Conservation (phyloP, 1,140 invertebrate genomes). For the Drosophila suzukii region DNA sequence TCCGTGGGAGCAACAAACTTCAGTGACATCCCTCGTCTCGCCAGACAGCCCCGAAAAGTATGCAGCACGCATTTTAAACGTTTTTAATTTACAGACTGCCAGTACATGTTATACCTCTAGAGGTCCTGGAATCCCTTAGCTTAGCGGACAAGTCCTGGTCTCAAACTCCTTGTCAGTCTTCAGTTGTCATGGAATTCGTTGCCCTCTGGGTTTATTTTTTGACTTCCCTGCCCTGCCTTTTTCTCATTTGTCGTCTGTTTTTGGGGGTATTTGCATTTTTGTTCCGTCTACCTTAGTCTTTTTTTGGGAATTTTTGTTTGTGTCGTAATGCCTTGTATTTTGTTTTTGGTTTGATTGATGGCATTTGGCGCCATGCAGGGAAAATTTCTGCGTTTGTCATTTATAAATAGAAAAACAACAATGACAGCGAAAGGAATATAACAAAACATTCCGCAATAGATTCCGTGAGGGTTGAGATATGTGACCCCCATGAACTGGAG, state of each 20-base stretch:
- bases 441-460: conserved; percentile 44
- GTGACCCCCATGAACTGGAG: conserved; percentile 32
- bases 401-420: conserved; percentile 57
- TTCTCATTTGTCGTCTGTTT: conserved; percentile 28
- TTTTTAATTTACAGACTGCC: conserved; percentile 63
- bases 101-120: conserved; percentile 10
- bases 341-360: conserved; percentile 61
- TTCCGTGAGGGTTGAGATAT: conserved; percentile 5
- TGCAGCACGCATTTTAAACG: conserved; percentile 67
- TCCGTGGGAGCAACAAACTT: conserved; percentile 33
- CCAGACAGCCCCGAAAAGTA: conserved; percentile 57
- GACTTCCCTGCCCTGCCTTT: neutral
- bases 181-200: conserved; percentile 57
- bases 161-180: conserved; percentile 41
- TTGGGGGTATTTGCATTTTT: conserved; percentile 50
- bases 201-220: neutral
- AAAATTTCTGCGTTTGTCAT: conserved; percentile 46
- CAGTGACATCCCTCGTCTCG: conserved; percentile 43
- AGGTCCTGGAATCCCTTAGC: conserved; percentile 39
- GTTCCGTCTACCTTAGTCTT: conserved; percentile 18
- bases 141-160: conserved; percentile 37
- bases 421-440: conserved; percentile 18
- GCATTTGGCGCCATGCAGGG: conserved; percentile 45
- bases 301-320: conserved; percentile 21
- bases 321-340: conserved; percentile 39